Base-by-base conservation (phyloP, 2,113 vertebrate species). In the Tetraodon nigroviridis region DNA sequence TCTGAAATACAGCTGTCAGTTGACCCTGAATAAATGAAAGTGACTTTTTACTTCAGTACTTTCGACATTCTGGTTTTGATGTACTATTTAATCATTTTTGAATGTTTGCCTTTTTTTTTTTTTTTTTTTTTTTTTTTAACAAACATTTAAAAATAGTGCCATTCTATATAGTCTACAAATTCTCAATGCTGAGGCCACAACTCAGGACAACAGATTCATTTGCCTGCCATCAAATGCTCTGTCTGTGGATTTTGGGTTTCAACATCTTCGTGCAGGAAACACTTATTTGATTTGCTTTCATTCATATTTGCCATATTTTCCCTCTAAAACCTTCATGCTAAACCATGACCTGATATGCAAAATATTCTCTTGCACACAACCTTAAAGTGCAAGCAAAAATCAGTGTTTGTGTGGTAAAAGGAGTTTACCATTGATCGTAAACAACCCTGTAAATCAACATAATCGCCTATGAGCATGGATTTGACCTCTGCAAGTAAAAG, bases 361-460 rank as follows among this genome's bases (percentile, higher is more conserved):
- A 8, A 19, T n/a, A n/a, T 37, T 16, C 51, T 32, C 22, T 37
- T 50, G 11, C 22, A 46, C 40, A 49, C 24, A 22, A 17, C 18
- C 32, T 12, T 37, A 37, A 14, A 55, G 4, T 16, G 53, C 12
- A 11, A 24, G 55, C 15, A 61, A 19, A 48, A 8, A 32, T 3
- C 22, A 21, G 32, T 47, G 22, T 8, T 63, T 16, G 15, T 32
- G 45, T 27, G 18, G 20, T 46, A 18, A 8, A 19, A 60, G 62
- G 55, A 67, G 18, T 1, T 19, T 67, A 60, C 17, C 51, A 24
- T 2, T 12, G 17, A 41, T 21, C 45, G 60, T 64, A 65, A 71
- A 76, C 74, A 73, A n/a, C 45, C 61, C 56, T 55, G 59, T 80
- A 82, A 83, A 84, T 83, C 69, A 75, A 75, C 37, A 37, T 59